Percentiles rank a stretch among this genome's conserved stretches.
These are phyloP conservation scores for Diarsia brunnea DNA, from an alignment of 2,888 invertebrate species.

Conservation along the genomic window DNA sequence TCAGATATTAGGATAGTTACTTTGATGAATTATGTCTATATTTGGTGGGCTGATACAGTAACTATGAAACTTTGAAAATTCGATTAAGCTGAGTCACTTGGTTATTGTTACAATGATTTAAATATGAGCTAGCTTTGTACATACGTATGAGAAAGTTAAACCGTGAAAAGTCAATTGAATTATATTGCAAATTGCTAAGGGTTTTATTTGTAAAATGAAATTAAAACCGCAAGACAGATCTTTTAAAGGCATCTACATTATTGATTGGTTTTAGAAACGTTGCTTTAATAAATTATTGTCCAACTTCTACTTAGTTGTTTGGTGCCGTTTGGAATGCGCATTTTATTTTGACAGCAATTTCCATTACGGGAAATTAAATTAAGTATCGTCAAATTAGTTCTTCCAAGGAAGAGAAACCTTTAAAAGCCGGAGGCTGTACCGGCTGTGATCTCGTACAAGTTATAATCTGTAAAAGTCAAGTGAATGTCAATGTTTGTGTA, in stretches of 20 bases:
- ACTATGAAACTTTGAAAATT: not conserved
- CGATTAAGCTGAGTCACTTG: not conserved
- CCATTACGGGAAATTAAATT: not conserved
- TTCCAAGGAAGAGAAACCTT: conserved; percentile 30
- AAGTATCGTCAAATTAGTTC: not conserved
- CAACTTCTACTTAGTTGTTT: not conserved
- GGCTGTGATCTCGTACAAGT: conserved; percentile 15
- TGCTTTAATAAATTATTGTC: not conserved
- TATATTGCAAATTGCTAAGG: conserved; percentile 1
- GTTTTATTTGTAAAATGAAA: not conserved
- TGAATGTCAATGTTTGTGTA: conserved; percentile 37
- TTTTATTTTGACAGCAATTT: not conserved
- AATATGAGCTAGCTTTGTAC: not conserved
- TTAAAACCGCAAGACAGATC: not conserved
- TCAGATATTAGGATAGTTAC: not conserved
- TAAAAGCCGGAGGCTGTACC: not conserved
- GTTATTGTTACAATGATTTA: not conserved
- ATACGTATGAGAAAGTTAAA: not conserved
- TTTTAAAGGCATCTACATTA: not conserved
- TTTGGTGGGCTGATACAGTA: not conserved
- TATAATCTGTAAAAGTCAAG: conserved; percentile 50
- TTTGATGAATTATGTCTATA: not conserved
- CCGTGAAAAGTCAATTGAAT: conserved; percentile 2
- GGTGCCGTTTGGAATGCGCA: not conserved
- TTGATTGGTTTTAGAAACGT: too few species aligned